Evolutionary conservation across 35 echinoderm and acorn worm genomes (phyloP).

Genomic region (Chiridota heheva): DNA sequence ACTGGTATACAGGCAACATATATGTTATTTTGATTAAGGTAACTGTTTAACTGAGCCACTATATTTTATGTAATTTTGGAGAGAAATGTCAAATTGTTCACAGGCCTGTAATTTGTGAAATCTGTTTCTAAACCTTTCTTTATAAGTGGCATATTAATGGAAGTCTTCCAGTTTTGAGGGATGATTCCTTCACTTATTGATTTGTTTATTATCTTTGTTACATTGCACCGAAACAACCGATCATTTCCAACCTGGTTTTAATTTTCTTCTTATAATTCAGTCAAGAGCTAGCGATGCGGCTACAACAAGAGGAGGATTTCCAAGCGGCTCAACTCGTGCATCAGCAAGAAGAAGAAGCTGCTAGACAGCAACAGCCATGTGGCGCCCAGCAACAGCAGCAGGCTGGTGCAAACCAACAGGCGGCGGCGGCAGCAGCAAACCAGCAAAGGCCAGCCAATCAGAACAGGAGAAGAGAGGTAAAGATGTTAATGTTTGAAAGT

Average conservation of each 20-base stretch:
- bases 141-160: no score
- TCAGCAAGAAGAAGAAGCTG: conserved; percentile 51
- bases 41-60: no score
- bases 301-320: conserved; percentile 85
- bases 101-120: no score
- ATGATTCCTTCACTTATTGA: no score
- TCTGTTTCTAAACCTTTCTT: no score
- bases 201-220: no score
- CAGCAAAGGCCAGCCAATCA: background rate
- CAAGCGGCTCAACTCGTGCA: conserved; percentile 68
- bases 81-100: no score
- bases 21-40: no score
- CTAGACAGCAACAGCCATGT: conserved; percentile 34
- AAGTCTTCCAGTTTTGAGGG: no score
- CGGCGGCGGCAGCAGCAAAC: conserved; percentile 5
- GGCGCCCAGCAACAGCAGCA: conserved; percentile 29
- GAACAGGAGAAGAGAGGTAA: conserved; percentile 16
- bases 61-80: no score
- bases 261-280: conserved; percentile 42
- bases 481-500: no score
- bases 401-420: conserved; percentile 14
- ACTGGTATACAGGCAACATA: no score
- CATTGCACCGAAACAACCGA: background rate
- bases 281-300: conserved; percentile 83
- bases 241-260: background rate